Conservation (phyloP, 2,113 vertebrate genomes). For the Myxocyprinus asiaticus region DNA sequence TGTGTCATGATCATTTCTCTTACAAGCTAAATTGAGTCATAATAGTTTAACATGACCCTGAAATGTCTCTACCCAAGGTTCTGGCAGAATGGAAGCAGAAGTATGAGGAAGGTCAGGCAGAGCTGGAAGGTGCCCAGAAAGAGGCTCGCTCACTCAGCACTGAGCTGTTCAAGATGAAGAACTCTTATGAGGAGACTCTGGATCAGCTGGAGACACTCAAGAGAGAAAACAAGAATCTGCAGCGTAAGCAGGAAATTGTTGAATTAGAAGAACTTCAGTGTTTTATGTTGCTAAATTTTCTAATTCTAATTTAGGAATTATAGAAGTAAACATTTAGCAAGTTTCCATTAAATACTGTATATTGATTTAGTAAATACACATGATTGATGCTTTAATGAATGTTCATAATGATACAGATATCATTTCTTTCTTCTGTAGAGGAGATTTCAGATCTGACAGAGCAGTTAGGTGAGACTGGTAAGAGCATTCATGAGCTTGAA, state of each 20-base stretch:
- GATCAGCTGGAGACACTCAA: no score
- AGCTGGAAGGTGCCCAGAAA: not conserved
- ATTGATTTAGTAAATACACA: no score
- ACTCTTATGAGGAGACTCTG: not conserved
- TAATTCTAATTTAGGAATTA: no score
- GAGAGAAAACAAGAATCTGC: no score
- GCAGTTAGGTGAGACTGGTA: slow-evolving; percentile 70
- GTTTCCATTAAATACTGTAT: no score
- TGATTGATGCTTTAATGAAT: no score
- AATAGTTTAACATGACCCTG: not conserved
- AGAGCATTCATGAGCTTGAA: slow-evolving; percentile 80
- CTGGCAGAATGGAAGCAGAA: slow-evolving; percentile 53
- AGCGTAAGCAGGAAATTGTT: slow-evolving; percentile 8
- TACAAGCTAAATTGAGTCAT: not conserved
- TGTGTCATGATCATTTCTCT: not conserved
- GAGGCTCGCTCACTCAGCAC: not conserved
- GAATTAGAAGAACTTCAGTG: no score
- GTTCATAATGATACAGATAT: no score
- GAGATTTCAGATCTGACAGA: slow-evolving; percentile 56
- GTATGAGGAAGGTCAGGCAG: slow-evolving; percentile 4
- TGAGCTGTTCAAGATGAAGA: not conserved
- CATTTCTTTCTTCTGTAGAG: slow-evolving; percentile 25
- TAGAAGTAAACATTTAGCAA: no score
- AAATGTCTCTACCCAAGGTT: slow-evolving; percentile 22
- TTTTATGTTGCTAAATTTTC: no score